Base-by-base conservation (phyloP, 1,140 invertebrate species). In the Habropoda laboriosa region DNA sequence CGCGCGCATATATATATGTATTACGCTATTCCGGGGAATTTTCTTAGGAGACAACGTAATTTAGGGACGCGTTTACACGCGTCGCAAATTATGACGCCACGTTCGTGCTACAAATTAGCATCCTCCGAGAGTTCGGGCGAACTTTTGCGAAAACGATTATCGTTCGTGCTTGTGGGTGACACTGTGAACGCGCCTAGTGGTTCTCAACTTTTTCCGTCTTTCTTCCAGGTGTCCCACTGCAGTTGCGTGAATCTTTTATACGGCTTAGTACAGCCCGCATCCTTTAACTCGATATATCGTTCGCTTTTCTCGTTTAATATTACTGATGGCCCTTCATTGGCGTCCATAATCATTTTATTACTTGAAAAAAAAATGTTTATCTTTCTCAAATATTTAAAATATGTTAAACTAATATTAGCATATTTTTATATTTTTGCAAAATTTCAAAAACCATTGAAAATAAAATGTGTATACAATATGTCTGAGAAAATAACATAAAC, bases 121-220 rank as follows among this genome's bases (percentile, higher is more conserved):
- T 67, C n/a, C n/a, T 58, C 42, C 24, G n/a, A 13, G 53, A 58
- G 55, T 58, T 53, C 18, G 24, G 35, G 24, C 30, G 10, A 51
- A 60, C 42, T 77, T 77, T 27, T 40, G 7, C 16, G 32, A 60
- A 70, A 77, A 77, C 30, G 16, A 58, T 58, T 47, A 57, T 63
- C 35, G 32, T 77, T 21, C 63, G 63, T 45, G 49, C 12, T 55
- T 40, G 18, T 32, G n/a, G 53, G 27, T 49, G 53, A 77, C 42
- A 73, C 45, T n/a, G 45, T 45, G 24, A n/a, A 79, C 24, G 60
- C 45, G 35, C 45, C n/a, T 53, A 72, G 38, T 10, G 64, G 57
- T 80, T 79, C 58, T 53, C 80, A 80, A 73, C 67, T 66, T 68
- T 66, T 68, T 60, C 53, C 49, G 24, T 21, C 10, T 8, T 58